These are phyloP conservation scores for Sebastes flavidus DNA, from an alignment of 2,797 vertebrate species.

Conservation along the genomic window DNA sequence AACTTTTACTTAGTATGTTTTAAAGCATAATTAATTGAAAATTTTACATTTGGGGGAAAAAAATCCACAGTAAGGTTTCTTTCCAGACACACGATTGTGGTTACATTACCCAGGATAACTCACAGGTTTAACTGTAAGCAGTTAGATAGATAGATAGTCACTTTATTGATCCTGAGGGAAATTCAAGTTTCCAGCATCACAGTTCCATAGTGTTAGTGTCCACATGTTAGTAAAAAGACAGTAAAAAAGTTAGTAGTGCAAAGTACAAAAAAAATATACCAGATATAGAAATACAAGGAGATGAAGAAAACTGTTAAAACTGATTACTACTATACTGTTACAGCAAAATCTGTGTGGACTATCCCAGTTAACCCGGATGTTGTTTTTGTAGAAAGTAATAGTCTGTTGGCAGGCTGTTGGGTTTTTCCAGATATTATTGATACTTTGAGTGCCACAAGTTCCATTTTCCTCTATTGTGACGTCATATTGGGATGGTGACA, in stretches of 20 bases:
- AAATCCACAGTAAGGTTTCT: background rate
- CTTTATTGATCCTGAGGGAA: no score
- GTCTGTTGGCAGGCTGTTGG: background rate
- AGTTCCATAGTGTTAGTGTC: no score
- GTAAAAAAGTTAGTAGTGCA: no score
- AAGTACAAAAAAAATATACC: no score
- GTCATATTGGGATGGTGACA: background rate
- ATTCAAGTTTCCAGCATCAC: no score
- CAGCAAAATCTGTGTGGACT: background rate
- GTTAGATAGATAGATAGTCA: no score
- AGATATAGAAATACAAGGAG: no score
- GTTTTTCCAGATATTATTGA: background rate
- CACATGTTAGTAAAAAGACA: no score
- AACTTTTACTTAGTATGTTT: background rate
- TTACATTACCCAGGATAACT: no score
- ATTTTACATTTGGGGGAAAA: background rate
- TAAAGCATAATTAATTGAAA: background rate
- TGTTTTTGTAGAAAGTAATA: background rate
- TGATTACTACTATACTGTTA: background rate
- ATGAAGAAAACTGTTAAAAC: no score
- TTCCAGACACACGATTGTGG: background rate
- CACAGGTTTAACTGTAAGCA: no score
- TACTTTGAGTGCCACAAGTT: background rate
- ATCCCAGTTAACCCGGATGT: background rate
- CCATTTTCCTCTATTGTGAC: background rate